Evolutionary conservation across 2,888 invertebrate genomes (phyloP).

Genomic region (Lepidochitona cinerea): DNA sequence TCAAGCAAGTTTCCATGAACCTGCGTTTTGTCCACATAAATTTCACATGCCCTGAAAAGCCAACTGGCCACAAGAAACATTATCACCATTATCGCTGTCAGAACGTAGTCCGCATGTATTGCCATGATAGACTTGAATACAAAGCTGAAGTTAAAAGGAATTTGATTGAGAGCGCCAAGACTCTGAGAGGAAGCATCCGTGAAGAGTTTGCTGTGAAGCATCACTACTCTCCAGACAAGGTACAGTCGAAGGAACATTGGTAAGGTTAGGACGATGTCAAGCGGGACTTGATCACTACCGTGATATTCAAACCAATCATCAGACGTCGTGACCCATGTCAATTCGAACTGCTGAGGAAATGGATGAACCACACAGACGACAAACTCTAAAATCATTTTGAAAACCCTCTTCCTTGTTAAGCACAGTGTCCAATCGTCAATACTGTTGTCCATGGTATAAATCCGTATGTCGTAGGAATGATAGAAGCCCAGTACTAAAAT

Average conservation of each 20-base stretch:
- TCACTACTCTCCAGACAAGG: slow-evolving; percentile 63
- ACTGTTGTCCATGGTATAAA: slow-evolving; percentile 67
- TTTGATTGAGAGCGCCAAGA: slow-evolving; percentile 85
- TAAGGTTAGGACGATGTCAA: slow-evolving; percentile 65
- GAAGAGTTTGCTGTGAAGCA: slow-evolving; percentile 67
- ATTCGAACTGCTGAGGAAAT: slow-evolving; percentile 58
- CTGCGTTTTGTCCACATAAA: slow-evolving; percentile 48
- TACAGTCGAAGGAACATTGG: slow-evolving; percentile 68
- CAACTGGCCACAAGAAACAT: slow-evolving; percentile 65
- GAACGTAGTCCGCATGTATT: slow-evolving; percentile 66
- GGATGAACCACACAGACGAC: slow-evolving; percentile 66
- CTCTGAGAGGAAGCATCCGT: slow-evolving; percentile 70
- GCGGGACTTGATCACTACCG: slow-evolving; percentile 39
- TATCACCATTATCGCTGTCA: slow-evolving; percentile 60
- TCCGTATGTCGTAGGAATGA: slow-evolving; percentile 61
- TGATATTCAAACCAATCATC: slow-evolving; percentile 28
- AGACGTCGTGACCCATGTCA: slow-evolving; percentile 50
- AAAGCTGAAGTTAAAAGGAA: slow-evolving; percentile 90
- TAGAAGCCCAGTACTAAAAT: slow-evolving; percentile 64
- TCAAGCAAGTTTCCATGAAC: slow-evolving; percentile 64
- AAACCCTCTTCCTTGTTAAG: slow-evolving; percentile 49
- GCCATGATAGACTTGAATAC: slow-evolving; percentile 70
- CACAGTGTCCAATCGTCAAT: slow-evolving; percentile 68
- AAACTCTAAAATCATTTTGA: slow-evolving; percentile 82
- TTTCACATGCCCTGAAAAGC: slow-evolving; percentile 67